phyloP scores from a whole-genome alignment of 2,888 invertebrate genomes.

The Elysia crispata region DNA sequence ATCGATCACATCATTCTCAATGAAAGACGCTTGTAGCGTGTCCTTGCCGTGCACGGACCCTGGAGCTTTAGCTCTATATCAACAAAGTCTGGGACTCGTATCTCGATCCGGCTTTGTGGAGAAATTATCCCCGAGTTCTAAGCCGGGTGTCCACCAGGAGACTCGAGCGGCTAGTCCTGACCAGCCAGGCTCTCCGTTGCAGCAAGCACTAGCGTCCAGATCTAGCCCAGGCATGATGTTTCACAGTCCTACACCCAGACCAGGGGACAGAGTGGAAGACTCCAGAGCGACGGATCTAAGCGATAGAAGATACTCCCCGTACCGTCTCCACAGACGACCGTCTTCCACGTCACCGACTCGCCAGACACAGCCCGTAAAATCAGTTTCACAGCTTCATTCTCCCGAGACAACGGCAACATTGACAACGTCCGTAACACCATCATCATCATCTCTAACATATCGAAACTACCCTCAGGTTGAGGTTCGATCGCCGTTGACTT shows the following conservation, averaged over 20 bases:
- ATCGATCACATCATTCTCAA: too few species aligned
- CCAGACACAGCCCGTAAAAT: neutral
- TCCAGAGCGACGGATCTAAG: neutral
- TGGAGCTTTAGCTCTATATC: slow-evolving; percentile 29
- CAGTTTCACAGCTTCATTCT: too few species aligned
- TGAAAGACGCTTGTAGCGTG: neutral
- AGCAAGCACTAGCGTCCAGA: neutral
- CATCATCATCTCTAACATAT: neutral
- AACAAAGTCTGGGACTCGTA: slow-evolving; percentile 25
- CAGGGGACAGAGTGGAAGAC: slow-evolving; percentile 42
- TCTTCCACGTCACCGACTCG: slow-evolving; percentile 34
- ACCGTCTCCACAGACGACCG: slow-evolving; percentile 10
- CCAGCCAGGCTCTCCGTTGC: slow-evolving; percentile 19
- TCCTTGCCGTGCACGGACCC: slow-evolving; percentile 23
- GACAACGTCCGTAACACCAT: neutral
- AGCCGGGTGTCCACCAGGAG: too few species aligned
- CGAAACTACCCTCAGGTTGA: too few species aligned
- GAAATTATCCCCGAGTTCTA: too few species aligned
- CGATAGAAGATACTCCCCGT: slow-evolving; percentile 32
- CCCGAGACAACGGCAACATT: too few species aligned
- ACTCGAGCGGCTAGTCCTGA: slow-evolving; percentile 18
- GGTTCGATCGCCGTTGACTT: too few species aligned
- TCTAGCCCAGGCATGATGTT: slow-evolving; percentile 26
- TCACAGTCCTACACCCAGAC: slow-evolving; percentile 40
- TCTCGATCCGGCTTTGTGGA: slow-evolving; percentile 2